Evolutionary conservation across 2,797 vertebrate species (phyloP).

Genomic region (Scolopax rusticola): DNA sequence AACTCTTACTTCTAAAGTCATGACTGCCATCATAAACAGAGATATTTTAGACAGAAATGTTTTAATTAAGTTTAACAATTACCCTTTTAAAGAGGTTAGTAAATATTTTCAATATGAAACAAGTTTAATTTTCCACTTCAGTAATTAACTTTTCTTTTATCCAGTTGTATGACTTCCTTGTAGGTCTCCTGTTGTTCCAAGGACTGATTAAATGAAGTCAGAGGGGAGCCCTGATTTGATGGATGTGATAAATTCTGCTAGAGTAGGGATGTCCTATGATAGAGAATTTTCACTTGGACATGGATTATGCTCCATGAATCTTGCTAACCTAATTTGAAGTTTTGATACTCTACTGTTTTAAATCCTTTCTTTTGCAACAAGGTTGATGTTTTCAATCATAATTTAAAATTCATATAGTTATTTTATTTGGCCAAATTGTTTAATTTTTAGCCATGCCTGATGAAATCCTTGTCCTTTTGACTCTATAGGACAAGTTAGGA

Average conservation of each 20-base stretch:
- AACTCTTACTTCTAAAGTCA: background rate
- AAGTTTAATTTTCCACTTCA: background rate
- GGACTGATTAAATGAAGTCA: background rate
- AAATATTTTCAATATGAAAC: background rate
- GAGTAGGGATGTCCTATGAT: background rate
- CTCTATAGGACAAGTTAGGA: background rate
- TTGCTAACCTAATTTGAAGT: background rate
- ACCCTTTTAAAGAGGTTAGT: background rate
- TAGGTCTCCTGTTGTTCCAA: background rate
- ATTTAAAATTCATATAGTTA: background rate
- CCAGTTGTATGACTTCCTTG: background rate
- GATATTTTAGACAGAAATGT: background rate
- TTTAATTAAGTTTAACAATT: background rate
- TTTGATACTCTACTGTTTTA: background rate
- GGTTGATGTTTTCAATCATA: background rate
- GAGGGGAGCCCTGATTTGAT: background rate
- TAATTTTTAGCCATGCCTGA: background rate
- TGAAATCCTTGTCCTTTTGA: background rate
- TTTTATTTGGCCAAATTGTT: background rate
- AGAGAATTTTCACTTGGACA: background rate
- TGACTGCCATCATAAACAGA: background rate
- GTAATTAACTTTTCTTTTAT: background rate
- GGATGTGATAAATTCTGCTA: background rate
- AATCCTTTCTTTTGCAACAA: background rate
- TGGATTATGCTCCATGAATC: background rate